These are phyloP conservation scores for Echinops telfairi DNA, from an alignment of 2,113 vertebrate genomes.

Conservation along the genomic window DNA sequence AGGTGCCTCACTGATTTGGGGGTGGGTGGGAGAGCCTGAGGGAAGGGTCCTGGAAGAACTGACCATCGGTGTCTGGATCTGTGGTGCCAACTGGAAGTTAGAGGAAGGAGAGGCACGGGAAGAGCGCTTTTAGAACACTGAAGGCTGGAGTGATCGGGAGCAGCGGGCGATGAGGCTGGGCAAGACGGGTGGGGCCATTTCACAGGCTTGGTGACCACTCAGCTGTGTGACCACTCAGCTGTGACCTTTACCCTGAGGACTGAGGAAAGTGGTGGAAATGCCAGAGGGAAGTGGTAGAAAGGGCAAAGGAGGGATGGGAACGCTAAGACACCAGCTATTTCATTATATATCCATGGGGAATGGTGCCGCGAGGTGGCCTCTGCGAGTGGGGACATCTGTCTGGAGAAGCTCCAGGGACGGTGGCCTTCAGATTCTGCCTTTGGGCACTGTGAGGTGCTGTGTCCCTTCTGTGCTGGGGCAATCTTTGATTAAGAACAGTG, in stretches of 20 bases:
- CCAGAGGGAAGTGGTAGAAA: too few relatives aligned
- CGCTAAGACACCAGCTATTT: not conserved
- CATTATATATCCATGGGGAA: not conserved
- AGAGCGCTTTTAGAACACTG: not conserved
- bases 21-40: not conserved
- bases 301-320: not conserved
- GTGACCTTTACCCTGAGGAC: not conserved
- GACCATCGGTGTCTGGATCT: not conserved
- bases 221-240: not conserved
- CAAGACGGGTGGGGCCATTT: not conserved
- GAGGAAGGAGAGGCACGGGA: not conserved
- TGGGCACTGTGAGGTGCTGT: not conserved
- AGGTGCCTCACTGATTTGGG: not conserved
- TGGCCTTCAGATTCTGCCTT: not conserved
- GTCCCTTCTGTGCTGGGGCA: not conserved
- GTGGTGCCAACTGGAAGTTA: not conserved
- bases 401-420: not conserved
- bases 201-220: not conserved
- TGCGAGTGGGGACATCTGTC: not conserved
- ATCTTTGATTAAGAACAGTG: not conserved
- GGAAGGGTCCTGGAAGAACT: not conserved
- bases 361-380: not conserved
- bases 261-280: not conserved
- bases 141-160: not conserved
- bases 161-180: not conserved